These are phyloP conservation scores for Madoqua kirkii DNA, from an alignment of 2,113 vertebrate species.

Conservation along the genomic window DNA sequence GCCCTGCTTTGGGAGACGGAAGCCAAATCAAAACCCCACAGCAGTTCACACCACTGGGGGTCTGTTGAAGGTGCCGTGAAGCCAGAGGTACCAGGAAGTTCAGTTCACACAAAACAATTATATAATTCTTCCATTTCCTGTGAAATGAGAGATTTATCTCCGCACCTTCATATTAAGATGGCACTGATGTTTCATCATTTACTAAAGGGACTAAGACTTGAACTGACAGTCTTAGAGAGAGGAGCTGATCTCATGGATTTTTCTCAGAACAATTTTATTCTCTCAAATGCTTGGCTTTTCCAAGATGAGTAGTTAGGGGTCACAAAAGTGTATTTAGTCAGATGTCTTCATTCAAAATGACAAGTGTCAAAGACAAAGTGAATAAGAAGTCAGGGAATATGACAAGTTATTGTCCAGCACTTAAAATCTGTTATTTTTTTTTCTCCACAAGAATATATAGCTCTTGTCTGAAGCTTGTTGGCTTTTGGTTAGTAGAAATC, in stretches of 20 bases:
- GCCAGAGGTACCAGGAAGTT: rapidly evolving
- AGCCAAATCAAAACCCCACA: background rate
- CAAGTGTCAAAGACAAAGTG: background rate
- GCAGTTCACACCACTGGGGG: rapidly evolving
- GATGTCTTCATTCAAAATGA: background rate
- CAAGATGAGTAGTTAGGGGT: background rate
- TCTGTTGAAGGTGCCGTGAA: rapidly evolving
- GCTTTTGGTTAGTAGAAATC: background rate
- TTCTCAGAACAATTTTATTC: background rate
- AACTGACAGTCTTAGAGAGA: background rate
- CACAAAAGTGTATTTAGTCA: background rate
- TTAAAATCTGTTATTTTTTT: background rate
- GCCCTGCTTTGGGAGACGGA: background rate
- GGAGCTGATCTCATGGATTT: background rate
- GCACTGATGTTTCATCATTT: background rate
- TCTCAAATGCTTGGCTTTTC: background rate
- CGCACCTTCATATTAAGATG: background rate
- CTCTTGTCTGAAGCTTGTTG: background rate
- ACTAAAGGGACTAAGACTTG: background rate
- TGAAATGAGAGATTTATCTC: background rate
- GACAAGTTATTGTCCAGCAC: background rate
- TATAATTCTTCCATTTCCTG: background rate
- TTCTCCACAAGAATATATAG: background rate
- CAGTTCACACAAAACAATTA: background rate
- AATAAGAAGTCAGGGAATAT: background rate